Percentiles rank a stretch among this genome's conserved stretches.
These are phyloP conservation scores for Apocheima hispidaria DNA, from an alignment of 2,888 invertebrate genomes.

Conservation along the genomic window DNA sequence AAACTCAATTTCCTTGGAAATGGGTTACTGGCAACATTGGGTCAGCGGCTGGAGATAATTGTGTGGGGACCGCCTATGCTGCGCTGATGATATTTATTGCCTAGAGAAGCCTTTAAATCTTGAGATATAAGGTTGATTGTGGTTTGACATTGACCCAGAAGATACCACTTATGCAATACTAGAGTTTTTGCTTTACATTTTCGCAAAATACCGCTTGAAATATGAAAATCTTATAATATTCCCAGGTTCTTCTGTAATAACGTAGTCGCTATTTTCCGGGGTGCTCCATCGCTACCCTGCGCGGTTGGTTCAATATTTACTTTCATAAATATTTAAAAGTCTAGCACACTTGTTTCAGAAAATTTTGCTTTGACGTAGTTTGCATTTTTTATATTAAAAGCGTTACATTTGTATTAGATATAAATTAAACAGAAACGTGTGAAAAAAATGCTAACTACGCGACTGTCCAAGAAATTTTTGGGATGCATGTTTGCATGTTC, in stretches of 20 bases:
- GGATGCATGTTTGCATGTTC: too few relatives aligned
- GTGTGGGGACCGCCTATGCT: slow-evolving; percentile 71
- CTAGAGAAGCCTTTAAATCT: slow-evolving; percentile 44
- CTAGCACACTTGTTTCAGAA: neutral
- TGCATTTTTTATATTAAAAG: neutral
- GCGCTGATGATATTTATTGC: slow-evolving; percentile 42
- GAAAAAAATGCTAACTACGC: too few relatives aligned
- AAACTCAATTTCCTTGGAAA: slow-evolving; percentile 82
- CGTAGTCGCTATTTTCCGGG: neutral
- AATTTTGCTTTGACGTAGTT: neutral
- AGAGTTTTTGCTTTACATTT: neutral
- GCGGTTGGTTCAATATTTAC: neutral
- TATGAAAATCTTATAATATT: neutral
- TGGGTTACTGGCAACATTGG: slow-evolving; percentile 76
- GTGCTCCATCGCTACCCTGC: too few relatives aligned
- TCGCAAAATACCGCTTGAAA: neutral
- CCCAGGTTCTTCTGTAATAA: neutral
- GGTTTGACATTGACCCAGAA: neutral
- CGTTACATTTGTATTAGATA: too few relatives aligned
- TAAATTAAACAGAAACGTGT: too few relatives aligned
- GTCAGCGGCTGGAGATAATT: slow-evolving; percentile 71
- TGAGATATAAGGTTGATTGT: slow-evolving; percentile 31
- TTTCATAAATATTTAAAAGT: slow-evolving; percentile 13
- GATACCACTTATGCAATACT: too few relatives aligned
- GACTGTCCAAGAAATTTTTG: too few relatives aligned